Percentiles rank a stretch among this genome's conserved stretches.
These are phyloP conservation scores for Cichladusa arquata DNA, from an alignment of 2,113 vertebrate species.

Conservation along the genomic window DNA sequence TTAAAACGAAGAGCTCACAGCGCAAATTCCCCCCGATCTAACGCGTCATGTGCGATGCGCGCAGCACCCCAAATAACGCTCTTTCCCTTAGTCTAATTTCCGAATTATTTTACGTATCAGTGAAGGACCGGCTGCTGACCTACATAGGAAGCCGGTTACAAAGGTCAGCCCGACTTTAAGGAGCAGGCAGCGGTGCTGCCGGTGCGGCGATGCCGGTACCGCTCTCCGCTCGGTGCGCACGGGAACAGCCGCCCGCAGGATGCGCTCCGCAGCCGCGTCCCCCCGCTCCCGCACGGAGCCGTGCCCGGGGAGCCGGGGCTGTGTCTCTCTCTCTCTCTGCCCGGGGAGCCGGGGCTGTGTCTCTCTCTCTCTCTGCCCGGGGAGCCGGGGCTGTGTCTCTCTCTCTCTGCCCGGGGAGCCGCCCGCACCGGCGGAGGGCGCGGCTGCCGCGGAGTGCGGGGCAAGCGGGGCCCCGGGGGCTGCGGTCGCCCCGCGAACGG, in stretches of 20 bases:
- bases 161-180: slow-evolving; percentile 2
- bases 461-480: not conserved
- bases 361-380: not conserved
- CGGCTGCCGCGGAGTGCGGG: not conserved
- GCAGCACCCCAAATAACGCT: not conserved
- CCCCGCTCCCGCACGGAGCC: not conserved
- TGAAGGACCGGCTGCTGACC: not conserved
- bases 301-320: not conserved
- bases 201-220: not conserved
- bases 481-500: not conserved
- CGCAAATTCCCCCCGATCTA: not conserved
- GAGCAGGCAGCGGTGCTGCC: not conserved
- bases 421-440: not conserved
- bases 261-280: not conserved
- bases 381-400: not conserved
- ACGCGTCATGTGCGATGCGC: not conserved
- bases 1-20: not conserved
- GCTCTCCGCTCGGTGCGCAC: not conserved
- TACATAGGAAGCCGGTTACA: not conserved
- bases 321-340: no score
- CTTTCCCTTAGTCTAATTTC: not conserved
- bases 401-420: not conserved
- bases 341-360: no score
- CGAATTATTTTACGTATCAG: not conserved
- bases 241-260: not conserved